Conservation (phyloP, 1,140 invertebrate genomes). For the Zaprionus davidi region DNA sequence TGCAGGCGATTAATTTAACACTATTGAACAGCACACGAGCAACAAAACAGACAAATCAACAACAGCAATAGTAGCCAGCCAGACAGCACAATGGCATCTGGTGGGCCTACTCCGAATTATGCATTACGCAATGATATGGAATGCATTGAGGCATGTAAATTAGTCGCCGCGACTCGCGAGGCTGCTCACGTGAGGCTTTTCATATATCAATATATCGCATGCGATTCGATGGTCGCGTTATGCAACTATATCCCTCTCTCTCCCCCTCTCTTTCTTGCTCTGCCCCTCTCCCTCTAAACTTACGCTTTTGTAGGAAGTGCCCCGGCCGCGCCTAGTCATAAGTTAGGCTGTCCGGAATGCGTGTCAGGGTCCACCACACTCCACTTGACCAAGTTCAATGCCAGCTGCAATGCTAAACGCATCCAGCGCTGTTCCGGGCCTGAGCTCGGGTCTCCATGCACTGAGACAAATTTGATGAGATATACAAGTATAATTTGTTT, state of each 20-base stretch:
- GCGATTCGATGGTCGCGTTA: constrained; percentile 54
- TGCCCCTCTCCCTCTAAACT: background rate
- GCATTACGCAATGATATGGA: constrained; percentile 36
- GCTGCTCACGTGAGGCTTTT: constrained; percentile 67
- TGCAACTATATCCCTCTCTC: constrained; percentile 7
- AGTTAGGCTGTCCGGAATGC: constrained; percentile 38
- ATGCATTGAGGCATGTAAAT: constrained; percentile 77
- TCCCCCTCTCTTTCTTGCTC: background rate
- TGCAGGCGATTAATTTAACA: constrained; percentile 16
- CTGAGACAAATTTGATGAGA: constrained; percentile 1
- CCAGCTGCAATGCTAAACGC: constrained; percentile 21
- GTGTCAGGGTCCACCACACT: constrained; percentile 58
- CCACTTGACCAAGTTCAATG: constrained; percentile 62
- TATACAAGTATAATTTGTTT: too few relatives aligned
- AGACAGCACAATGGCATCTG: constrained; percentile 17
- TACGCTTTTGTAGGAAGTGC: background rate
- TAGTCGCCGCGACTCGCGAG: constrained; percentile 60
- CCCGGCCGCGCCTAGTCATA: constrained; percentile 22
- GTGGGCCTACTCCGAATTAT: constrained; percentile 39
- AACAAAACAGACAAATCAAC: constrained; percentile 9
- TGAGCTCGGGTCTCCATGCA: background rate
- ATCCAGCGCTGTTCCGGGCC: constrained; percentile 31
- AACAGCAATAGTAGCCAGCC: background rate
- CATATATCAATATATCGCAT: constrained; percentile 44
- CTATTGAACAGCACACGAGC: constrained; percentile 8